Evolutionary conservation across 2,113 vertebrate genomes (phyloP).

Genomic region (Lipophrys pholis): DNA sequence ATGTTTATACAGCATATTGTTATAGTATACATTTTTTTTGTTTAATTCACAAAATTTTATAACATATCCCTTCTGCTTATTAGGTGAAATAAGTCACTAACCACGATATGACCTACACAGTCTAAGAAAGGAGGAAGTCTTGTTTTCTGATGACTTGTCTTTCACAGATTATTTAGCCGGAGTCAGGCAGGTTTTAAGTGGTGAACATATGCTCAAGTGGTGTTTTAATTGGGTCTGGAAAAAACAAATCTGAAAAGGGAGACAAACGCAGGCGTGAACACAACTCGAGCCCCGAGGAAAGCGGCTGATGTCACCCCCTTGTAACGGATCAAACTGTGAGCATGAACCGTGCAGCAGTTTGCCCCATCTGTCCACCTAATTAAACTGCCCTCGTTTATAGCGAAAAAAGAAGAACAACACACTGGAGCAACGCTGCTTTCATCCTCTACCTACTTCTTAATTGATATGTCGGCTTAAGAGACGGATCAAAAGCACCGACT

Average conservation of each 20-base stretch:
- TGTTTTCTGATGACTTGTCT: conserved; percentile 37
- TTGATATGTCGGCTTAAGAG: conserved; percentile 32
- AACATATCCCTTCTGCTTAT: conserved; percentile 76
- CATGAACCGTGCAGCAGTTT: too few species aligned
- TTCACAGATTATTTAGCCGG: conserved; percentile 39
- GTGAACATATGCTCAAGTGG: conserved; percentile 39
- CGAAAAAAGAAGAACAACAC: not conserved
- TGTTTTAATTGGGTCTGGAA: conserved; percentile 38
- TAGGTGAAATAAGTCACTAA: conserved; percentile 71
- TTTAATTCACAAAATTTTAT: conserved; percentile 77
- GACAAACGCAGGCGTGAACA: conserved; percentile 37
- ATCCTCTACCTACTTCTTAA: conserved; percentile 8
- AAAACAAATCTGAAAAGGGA: conserved; percentile 16
- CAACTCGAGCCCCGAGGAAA: conserved; percentile 35
- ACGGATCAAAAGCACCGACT: not conserved
- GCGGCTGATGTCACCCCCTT: conserved; percentile 16
- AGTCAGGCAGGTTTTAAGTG: conserved; percentile 26
- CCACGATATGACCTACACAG: conserved; percentile 66
- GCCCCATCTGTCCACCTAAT: not conserved
- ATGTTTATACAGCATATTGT: conserved; percentile 84
- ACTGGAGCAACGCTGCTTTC: not conserved
- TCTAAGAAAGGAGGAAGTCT: conserved; percentile 44
- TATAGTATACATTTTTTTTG: conserved; percentile 81
- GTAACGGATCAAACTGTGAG: not conserved
- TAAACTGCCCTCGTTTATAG: not conserved